Evolutionary conservation across 2,797 vertebrate species (phyloP), one percentile per base, ranked within the genome.

Genomic region (Propithecus deckenii): DNA sequence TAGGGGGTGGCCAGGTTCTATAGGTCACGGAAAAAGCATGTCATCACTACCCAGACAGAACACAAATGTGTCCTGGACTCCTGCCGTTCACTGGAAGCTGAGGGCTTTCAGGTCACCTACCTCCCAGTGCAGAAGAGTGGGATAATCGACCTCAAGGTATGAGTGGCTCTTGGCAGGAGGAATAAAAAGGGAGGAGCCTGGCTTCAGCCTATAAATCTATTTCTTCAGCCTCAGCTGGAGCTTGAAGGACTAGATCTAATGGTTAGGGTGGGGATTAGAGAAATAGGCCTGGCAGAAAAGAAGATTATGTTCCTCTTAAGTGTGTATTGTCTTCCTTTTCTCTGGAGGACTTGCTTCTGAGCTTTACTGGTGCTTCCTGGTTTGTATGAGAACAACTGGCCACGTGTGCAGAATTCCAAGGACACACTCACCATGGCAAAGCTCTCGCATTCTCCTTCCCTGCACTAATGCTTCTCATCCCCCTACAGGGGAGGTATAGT

Each of bases 51-150:
- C 0, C 99, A 99, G 98, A 99, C 99, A 0, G 99, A 99, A 96
- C 99, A 99, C 96, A 99, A 99, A 89, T 99, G 99, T 48, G 99
- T 99, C n/a, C 97, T 99, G 98, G 99, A 99, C 98, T 99, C 99
- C 0, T 99, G 99, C 94, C 99, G 99, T 22, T 98, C 99, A 35
- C 97, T 99, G 96, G 99, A 99, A 98, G 86, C 99, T 0, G 99
- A 99, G 97, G 99, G 99, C 3, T 99, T 99, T 95, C 98, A n/a
- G 1, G 52, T 99, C 86, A 99, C 99, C 0, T 99, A 99, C 96
- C 99, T 99, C 67, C 99, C 99, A 0, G 99, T 99, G 28, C 98
- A 99, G 98, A 98, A 84, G 59, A 99, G 99, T 50, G 99, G 99
- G 2, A 98, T 99, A 74, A 46, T 99, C 84, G 99, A 99, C 96